These are phyloP conservation scores for Brachypodius melanocephalos DNA, from an alignment of 2,113 vertebrate species.

Conservation along the genomic window DNA sequence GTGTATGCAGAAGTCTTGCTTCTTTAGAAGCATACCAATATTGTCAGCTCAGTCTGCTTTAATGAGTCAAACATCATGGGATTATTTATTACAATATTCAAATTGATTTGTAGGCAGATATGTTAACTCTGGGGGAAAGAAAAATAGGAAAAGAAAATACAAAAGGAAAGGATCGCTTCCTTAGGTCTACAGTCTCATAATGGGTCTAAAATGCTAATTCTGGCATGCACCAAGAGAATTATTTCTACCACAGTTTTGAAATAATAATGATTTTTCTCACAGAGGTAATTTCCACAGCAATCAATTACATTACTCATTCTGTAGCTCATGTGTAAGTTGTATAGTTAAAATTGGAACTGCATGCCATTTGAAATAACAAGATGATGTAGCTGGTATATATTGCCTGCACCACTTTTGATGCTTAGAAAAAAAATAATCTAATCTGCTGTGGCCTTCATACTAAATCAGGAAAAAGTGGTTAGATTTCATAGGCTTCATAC, in stretches of 20 bases:
- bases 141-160: background rate
- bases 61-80: background rate
- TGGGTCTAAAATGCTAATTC: background rate
- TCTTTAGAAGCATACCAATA: background rate
- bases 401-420: fast-evolving
- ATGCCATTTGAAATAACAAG: background rate
- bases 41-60: background rate
- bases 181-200: background rate
- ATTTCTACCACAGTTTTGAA: background rate
- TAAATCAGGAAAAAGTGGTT: background rate
- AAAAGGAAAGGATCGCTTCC: background rate
- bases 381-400: background rate
- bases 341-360: background rate
- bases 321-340: background rate
- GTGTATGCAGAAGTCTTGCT: background rate
- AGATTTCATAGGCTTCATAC: background rate
- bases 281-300: background rate
- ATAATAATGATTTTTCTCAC: background rate
- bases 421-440: background rate
- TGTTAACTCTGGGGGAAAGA: background rate
- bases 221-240: background rate
- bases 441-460: background rate
- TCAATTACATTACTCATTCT: background rate
- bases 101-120: background rate
- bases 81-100: background rate